A percentile compares a stretch with the other conserved stretches of the same genome.
phyloP scores from a whole-genome alignment of 2,888 invertebrate species.

The Chydorus sphaericus region DNA sequence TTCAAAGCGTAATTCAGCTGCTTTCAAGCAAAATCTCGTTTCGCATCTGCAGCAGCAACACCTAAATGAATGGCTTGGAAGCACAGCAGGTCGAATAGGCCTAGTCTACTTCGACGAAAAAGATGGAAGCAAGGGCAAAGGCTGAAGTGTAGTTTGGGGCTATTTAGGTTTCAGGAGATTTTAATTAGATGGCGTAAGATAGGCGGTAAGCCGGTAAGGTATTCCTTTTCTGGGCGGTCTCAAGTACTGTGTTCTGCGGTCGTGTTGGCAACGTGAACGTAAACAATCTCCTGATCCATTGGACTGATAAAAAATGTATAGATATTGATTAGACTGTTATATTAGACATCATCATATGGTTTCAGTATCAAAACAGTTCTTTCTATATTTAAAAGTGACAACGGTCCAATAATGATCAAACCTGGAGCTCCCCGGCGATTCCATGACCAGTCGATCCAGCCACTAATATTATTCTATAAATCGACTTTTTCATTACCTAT shows the following conservation, averaged over 20 bases:
- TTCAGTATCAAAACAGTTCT: conserved; percentile 44
- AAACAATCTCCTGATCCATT: conserved; percentile 30
- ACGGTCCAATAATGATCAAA: too few relatives aligned
- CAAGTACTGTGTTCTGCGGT: conserved; percentile 40
- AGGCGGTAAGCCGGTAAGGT: conserved; percentile 40
- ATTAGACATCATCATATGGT: conserved; percentile 20
- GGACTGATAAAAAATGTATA: not conserved
- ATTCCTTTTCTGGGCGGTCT: conserved; percentile 46
- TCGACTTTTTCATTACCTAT: too few relatives aligned
- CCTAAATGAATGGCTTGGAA: too few relatives aligned
- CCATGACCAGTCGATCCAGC: conserved; percentile 34
- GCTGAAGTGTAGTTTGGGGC: conserved; percentile 34
- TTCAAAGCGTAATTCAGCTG: too few relatives aligned
- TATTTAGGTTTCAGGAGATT: conserved; percentile 19
- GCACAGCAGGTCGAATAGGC: too few relatives aligned
- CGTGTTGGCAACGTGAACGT: conserved; percentile 43
- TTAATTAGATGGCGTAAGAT: conserved; percentile 30
- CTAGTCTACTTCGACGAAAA: conserved; percentile 39
- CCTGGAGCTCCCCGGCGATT: conserved; percentile 33
- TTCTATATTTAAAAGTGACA: conserved; percentile 39
- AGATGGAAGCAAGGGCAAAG: conserved; percentile 39
- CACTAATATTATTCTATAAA: too few relatives aligned
- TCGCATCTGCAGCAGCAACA: too few relatives aligned
- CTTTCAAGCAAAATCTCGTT: too few relatives aligned
- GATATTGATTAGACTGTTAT: not conserved